phyloP scores from a whole-genome alignment of 2,888 invertebrate species.

The Stratiomys singularior region DNA sequence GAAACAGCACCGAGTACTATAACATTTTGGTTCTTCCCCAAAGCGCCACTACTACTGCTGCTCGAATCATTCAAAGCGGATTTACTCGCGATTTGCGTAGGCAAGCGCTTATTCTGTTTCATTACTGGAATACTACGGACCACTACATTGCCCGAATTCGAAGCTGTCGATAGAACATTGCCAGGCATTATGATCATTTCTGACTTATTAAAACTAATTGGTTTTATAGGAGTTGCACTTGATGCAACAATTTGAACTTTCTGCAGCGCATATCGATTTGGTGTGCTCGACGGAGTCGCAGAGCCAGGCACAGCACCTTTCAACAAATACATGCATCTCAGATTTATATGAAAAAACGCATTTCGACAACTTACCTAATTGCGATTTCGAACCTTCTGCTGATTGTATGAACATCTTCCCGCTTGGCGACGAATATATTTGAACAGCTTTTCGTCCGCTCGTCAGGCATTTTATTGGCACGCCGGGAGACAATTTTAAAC shows the following conservation, averaged over 20 bases:
- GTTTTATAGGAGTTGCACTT: constrained; percentile 50
- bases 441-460: constrained; percentile 59
- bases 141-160: constrained; percentile 35
- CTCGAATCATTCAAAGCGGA: constrained; percentile 23
- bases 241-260: constrained; percentile 62
- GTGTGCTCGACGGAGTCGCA: constrained; percentile 50
- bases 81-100: constrained; percentile 31
- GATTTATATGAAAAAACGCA: background rate
- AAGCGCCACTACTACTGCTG: background rate
- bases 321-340: background rate
- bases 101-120: constrained; percentile 36
- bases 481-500: constrained; percentile 57
- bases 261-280: constrained; percentile 61
- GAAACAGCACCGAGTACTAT: constrained; percentile 54
- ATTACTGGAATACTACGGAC: constrained; percentile 41
- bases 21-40: constrained; percentile 50
- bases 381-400: constrained; percentile 44
- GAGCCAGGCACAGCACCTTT: background rate
- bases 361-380: constrained; percentile 41
- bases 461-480: constrained; percentile 59
- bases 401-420: constrained; percentile 63
- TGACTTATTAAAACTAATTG: constrained; percentile 56
- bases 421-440: constrained; percentile 62
- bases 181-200: constrained; percentile 61
- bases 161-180: constrained; percentile 17